Base-by-base conservation (phyloP, 1,140 invertebrate species). In the Bombyx mandarina region DNA sequence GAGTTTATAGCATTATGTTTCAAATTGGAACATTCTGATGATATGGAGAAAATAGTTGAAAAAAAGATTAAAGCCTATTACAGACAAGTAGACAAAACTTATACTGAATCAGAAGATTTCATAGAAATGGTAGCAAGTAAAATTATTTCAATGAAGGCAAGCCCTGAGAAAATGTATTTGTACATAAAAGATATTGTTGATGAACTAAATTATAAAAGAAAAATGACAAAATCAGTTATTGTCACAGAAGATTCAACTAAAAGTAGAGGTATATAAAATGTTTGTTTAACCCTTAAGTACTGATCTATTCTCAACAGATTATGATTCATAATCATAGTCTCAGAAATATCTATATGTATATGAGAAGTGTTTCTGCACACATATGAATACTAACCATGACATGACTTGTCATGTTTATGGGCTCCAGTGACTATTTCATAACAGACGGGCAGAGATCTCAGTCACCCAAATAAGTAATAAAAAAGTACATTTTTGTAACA, bases 141-240 rank as follows among this genome's bases (percentile, higher is more conserved):
- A 73, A 73, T 82, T 50, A 47, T 69, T 45, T 63, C 78, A n/a
- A 87, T 86, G 67, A 77, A 78, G 46, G 70, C 73, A 45, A 62
- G 64, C 9, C 77, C 84, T 49, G 75, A 79, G 9, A 83, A 82
- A 66, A 79, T 84, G 79, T 87, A 83, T 70, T 73, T 86, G 46
- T 83, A 75, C 57, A 85, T 87, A 60, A 87, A 84, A 66, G 84
- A 85, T 74, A 63, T 87, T 73, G 84, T 87, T 42, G 82, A 87
- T 73, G 82, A 87, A 65, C 63, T 87, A 50, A 87, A 87, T 67
- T 69, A 85, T 51, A 78, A 82, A 60, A 71, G 82, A 52, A 85
- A 83, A 67, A 54, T 76, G 54, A 65, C 62, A 35, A 83, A 82
- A 62, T 46, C 68, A 44, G 52, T 63, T 59, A 49, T 57, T 62